phyloP scores from a whole-genome alignment of 1,140 invertebrate species.

The Zaprionus nigranus region DNA sequence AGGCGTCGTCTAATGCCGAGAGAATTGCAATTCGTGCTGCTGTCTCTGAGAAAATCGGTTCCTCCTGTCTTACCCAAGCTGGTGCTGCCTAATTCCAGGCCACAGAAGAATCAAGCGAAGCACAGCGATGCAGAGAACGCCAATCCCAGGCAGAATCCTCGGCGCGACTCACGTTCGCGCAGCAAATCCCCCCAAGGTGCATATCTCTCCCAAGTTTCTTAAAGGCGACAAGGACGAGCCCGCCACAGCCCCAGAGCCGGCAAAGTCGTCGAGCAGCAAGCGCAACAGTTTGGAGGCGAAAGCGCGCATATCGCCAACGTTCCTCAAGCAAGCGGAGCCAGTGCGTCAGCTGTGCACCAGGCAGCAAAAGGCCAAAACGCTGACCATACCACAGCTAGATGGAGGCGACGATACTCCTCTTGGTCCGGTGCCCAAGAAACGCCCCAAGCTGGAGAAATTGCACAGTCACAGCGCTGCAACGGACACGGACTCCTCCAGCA shows the following conservation, averaged over 20 bases:
- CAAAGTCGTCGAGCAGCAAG: background rate
- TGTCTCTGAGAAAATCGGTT: constrained; percentile 51
- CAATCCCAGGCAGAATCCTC: constrained; percentile 34
- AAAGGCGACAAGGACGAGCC: constrained; percentile 13
- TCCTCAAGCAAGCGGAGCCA: constrained; percentile 20
- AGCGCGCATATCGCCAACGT: constrained; percentile 51
- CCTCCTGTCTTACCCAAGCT: constrained; percentile 69
- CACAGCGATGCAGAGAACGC: constrained; percentile 55
- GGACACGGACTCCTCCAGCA: constrained; percentile 62
- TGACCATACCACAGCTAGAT: constrained; percentile 85
- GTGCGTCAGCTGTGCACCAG: constrained; percentile 57
- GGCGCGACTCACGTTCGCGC: constrained; percentile 43
- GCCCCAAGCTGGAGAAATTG: constrained; percentile 57
- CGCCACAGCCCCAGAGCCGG: background rate
- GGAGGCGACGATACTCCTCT: constrained; percentile 85
- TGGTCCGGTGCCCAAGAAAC: constrained; percentile 43
- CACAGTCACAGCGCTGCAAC: constrained; percentile 9
- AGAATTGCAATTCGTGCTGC: background rate
- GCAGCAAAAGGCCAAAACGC: constrained; percentile 37
- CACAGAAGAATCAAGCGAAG: constrained; percentile 32
- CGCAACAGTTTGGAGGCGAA: constrained; percentile 32
- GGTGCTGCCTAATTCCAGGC: constrained; percentile 48
- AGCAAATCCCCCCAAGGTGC: constrained; percentile 73
- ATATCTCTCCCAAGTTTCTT: constrained; percentile 67
- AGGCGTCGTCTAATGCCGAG: constrained; percentile 23